A percentile compares a stretch with the other conserved stretches of the same genome.
These are phyloP conservation scores for Odocoileus hemionus DNA, from an alignment of 2,113 vertebrate species.

Conservation along the genomic window DNA sequence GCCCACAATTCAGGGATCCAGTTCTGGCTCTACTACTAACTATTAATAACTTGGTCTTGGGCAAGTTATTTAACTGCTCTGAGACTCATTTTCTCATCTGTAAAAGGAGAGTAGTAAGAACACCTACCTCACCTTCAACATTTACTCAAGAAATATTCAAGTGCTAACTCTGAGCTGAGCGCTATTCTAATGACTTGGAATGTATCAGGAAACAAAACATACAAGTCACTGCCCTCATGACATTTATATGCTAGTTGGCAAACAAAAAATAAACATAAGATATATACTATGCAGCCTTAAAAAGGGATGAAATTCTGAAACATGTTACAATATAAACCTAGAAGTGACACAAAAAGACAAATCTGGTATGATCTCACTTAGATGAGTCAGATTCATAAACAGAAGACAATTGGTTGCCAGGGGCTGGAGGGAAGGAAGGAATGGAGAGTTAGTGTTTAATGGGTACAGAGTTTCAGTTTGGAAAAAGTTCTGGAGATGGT, in stretches of 20 bases:
- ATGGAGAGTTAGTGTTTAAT: not conserved
- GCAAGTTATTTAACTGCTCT: slow-evolving; percentile 28
- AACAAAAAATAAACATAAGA: not conserved
- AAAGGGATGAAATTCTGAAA: not conserved
- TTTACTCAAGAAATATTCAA: not conserved
- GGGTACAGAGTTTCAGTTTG: not conserved
- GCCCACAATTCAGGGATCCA: not conserved
- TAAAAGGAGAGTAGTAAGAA: not conserved
- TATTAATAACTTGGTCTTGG: not conserved
- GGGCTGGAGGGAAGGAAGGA: not conserved
- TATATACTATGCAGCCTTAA: not conserved
- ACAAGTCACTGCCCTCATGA: not conserved
- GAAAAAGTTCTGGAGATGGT: not conserved
- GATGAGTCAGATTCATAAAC: not conserved
- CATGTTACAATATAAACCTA: not conserved
- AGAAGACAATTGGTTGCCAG: not conserved
- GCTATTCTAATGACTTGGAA: not conserved
- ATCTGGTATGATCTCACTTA: not conserved
- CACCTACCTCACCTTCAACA: not conserved
- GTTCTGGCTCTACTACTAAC: not conserved
- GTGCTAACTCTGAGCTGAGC: not conserved
- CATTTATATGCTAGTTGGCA: not conserved
- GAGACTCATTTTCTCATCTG: not conserved
- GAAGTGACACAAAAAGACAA: not conserved
- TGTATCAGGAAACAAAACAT: not conserved